phyloP scores from a whole-genome alignment of 2,113 vertebrate species.

The Dromaius novaehollandiae region DNA sequence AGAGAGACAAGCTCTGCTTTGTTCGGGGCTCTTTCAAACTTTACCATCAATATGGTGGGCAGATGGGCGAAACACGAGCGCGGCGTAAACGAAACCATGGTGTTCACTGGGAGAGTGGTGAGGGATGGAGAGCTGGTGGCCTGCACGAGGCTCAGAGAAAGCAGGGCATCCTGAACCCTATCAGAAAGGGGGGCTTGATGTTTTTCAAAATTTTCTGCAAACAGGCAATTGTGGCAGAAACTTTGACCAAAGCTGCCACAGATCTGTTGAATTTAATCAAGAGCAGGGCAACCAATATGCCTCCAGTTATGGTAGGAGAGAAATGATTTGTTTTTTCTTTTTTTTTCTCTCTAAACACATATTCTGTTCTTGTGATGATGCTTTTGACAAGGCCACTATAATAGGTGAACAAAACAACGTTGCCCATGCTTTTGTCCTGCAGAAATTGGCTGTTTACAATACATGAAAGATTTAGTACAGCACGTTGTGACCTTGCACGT shows the following conservation, averaged over 20 bases:
- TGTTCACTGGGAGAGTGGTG: background rate
- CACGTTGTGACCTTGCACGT: constrained; percentile 12
- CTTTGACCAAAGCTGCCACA: background rate
- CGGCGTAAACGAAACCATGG: background rate
- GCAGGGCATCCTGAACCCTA: background rate
- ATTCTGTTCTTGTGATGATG: background rate
- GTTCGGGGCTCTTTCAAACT: background rate
- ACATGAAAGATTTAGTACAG: background rate
- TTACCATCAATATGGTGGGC: constrained; percentile 7
- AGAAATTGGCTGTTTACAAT: constrained; percentile 35
- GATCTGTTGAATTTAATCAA: background rate
- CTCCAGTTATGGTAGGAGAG: background rate
- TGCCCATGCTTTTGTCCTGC: background rate
- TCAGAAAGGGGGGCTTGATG: background rate
- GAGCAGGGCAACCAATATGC: background rate
- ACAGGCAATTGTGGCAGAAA: background rate
- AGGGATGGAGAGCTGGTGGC: background rate
- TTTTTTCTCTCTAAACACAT: background rate
- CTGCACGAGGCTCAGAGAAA: background rate
- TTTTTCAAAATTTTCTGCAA: background rate
- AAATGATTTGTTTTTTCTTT: background rate
- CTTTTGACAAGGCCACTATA: background rate
- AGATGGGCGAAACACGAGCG: constrained; percentile 15
- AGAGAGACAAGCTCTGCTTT: constrained; percentile 43
- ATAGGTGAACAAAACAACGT: constrained; percentile 19